Conservation (phyloP, 2,113 vertebrate species). For the Silurus asotus region DNA sequence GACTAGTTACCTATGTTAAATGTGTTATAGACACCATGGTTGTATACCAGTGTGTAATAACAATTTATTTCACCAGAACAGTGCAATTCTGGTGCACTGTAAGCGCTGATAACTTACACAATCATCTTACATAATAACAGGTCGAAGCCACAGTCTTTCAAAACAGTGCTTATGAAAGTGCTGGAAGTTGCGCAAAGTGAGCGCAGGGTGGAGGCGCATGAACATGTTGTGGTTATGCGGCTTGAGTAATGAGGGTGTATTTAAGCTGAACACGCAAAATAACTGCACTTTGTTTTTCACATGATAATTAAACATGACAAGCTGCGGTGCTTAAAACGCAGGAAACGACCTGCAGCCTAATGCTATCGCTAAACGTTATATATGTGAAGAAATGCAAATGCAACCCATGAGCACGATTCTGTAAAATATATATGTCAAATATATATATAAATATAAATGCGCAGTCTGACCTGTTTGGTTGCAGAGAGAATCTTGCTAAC, state of each 20-base stretch:
- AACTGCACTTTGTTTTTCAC: constrained; percentile 16
- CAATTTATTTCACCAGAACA: not conserved
- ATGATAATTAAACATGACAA: not conserved
- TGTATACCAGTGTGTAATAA: not conserved
- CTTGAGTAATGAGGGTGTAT: not conserved
- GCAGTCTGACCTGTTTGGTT: constrained; percentile 69
- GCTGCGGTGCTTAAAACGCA: not conserved
- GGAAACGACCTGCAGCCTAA: not conserved
- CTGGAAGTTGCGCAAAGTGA: constrained; percentile 30
- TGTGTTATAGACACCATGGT: too few relatives aligned
- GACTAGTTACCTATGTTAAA: not conserved
- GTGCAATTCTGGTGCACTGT: not conserved
- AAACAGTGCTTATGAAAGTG: not conserved
- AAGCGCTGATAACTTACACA: not conserved
- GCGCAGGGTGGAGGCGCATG: constrained; percentile 20
- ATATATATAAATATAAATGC: not conserved
- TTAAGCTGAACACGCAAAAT: not conserved
- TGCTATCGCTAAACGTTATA: not conserved
- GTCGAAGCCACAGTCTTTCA: not conserved
- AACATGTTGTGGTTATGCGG: constrained; percentile 32
- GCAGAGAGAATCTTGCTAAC: constrained; percentile 73
- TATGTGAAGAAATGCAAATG: not conserved
- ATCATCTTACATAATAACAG: too few relatives aligned
- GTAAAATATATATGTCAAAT: not conserved
- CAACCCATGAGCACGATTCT: not conserved